Percentiles rank a stretch among this genome's conserved stretches.
Conservation (phyloP, 2,888 invertebrate genomes). For the Biston stratarius region DNA sequence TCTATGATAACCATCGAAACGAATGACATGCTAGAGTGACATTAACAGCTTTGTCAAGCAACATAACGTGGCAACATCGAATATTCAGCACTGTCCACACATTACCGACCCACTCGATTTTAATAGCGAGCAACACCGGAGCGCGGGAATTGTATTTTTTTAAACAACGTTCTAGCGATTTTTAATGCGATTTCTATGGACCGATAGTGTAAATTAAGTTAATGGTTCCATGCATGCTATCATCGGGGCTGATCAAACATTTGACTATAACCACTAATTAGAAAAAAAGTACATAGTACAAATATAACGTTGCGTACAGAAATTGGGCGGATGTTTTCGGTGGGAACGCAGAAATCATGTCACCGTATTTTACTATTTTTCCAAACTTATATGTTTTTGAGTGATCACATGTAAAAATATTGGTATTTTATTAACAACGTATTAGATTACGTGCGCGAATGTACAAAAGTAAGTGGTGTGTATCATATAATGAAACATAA, state of each 20-base stretch:
- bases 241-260: constrained; percentile 26
- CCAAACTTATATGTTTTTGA: no score
- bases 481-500: no score
- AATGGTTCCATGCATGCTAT: constrained; percentile 34
- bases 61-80: constrained; percentile 71
- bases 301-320: not conserved
- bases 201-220: constrained; percentile 39
- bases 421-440: no score
- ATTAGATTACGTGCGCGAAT: no score
- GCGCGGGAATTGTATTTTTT: constrained; percentile 47
- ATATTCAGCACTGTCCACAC: constrained; percentile 72
- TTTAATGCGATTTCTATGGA: constrained; percentile 41
- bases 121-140: constrained; percentile 74
- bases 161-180: constrained; percentile 37
- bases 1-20: constrained; percentile 58
- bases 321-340: not conserved
- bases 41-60: constrained; percentile 84
- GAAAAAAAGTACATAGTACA: not conserved
- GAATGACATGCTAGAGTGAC: constrained; percentile 81
- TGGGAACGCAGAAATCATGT: no score
- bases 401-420: no score
- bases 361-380: not conserved
- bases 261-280: constrained; percentile 9
- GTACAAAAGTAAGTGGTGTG: no score
- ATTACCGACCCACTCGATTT: constrained; percentile 60